A percentile compares a stretch with the other conserved stretches of the same genome.
These are phyloP conservation scores for Sebastes fasciatus DNA, from an alignment of 2,113 vertebrate species.

Conservation along the genomic window DNA sequence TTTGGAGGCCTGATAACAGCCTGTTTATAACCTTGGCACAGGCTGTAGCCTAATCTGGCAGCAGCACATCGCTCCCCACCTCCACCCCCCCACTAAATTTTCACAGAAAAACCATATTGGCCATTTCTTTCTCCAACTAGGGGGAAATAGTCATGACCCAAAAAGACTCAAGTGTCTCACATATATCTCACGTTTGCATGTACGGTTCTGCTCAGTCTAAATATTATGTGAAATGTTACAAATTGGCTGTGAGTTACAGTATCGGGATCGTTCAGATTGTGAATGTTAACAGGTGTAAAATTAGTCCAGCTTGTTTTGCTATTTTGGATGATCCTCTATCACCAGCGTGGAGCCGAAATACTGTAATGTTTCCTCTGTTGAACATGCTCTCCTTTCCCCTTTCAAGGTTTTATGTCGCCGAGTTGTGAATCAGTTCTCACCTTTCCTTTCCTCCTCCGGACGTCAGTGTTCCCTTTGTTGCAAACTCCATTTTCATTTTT, in stretches of 20 bases:
- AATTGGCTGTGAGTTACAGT: slow-evolving; percentile 12
- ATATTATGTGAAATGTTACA: slow-evolving; percentile 16
- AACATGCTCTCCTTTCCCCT: slow-evolving; percentile 12
- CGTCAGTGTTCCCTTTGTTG: slow-evolving; percentile 65
- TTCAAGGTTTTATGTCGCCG: slow-evolving; percentile 46
- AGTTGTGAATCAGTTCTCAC: slow-evolving; percentile 48
- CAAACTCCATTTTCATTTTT: slow-evolving; percentile 51
- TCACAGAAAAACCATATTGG: slow-evolving; percentile 71
- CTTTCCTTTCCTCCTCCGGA: slow-evolving; percentile 83
- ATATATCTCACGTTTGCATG: slow-evolving; percentile 30
- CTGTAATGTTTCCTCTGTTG: background rate
- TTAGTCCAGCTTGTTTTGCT: slow-evolving; percentile 50
- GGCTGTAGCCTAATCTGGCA: slow-evolving; percentile 96
- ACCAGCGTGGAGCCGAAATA: background rate
- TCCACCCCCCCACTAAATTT: slow-evolving; percentile 55
- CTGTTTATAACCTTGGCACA: slow-evolving; percentile 99
- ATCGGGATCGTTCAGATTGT: background rate
- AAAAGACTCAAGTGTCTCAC: slow-evolving; percentile 49
- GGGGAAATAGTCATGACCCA: slow-evolving; percentile 58
- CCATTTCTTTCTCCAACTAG: slow-evolving; percentile 58
- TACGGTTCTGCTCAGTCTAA: slow-evolving; percentile 14
- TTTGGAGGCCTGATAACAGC: slow-evolving; percentile 97
- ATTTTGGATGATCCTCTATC: slow-evolving; percentile 34
- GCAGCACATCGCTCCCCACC: slow-evolving; percentile 90
- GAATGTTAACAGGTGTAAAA: slow-evolving; percentile 49